A percentile compares a stretch with the other conserved stretches of the same genome.
These are phyloP conservation scores for Gastrophysa polygoni DNA, from an alignment of 2,888 invertebrate species.

Conservation along the genomic window DNA sequence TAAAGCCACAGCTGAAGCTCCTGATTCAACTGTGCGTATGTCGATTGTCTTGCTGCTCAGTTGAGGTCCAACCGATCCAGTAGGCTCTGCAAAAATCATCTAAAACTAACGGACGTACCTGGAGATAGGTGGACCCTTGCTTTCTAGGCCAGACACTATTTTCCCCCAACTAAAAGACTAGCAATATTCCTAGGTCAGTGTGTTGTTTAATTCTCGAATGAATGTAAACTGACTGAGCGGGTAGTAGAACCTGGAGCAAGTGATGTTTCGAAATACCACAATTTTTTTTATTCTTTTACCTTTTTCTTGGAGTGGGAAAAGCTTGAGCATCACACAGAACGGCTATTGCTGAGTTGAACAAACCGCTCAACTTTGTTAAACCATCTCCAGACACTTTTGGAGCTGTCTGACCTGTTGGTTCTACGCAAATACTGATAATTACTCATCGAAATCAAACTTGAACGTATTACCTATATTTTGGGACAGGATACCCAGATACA, in stretches of 20 bases:
- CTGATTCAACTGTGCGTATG: slow-evolving; percentile 49
- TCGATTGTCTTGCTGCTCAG: slow-evolving; percentile 66
- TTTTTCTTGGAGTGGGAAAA: slow-evolving; percentile 63
- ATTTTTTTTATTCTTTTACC: slow-evolving; percentile 52
- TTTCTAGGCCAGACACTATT: not conserved
- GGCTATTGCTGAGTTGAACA: slow-evolving; percentile 46
- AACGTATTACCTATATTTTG: slow-evolving; percentile 73
- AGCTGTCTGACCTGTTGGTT: slow-evolving; percentile 62
- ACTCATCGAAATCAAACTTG: no score
- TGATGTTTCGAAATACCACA: no score
- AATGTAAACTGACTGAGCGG: slow-evolving; percentile 27
- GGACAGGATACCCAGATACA: slow-evolving; percentile 73
- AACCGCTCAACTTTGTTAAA: slow-evolving; percentile 60
- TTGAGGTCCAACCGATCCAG: slow-evolving; percentile 71
- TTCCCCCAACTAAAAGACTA: slow-evolving; percentile 1
- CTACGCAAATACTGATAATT: no score
- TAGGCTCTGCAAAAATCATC: slow-evolving; percentile 62
- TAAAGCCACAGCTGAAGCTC: slow-evolving; percentile 62
- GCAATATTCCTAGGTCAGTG: no score
- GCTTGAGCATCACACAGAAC: slow-evolving; percentile 65
- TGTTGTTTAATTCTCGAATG: no score
- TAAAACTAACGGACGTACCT: slow-evolving; percentile 23
- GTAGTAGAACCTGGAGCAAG: no score
- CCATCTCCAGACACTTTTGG: slow-evolving; percentile 63
- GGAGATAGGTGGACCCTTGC: slow-evolving; percentile 32